A percentile compares a stretch with the other conserved stretches of the same genome.
phyloP scores from a whole-genome alignment of 1,140 invertebrate genomes.

The Drosophila simulans region DNA sequence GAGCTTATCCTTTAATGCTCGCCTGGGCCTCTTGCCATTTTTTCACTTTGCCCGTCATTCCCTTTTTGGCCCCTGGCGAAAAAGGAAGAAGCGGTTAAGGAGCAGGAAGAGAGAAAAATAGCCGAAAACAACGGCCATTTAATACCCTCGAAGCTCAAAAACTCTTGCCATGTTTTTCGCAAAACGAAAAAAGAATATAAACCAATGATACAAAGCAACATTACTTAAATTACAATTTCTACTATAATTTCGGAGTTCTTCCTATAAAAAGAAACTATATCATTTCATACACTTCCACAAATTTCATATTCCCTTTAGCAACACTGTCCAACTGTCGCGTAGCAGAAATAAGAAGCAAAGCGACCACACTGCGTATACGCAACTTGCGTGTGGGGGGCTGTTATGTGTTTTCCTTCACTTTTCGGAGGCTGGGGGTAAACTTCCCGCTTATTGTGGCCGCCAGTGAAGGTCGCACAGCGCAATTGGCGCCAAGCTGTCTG shows the following conservation, averaged over 20 bases:
- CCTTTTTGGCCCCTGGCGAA: constrained; percentile 32
- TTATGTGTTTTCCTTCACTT: background rate
- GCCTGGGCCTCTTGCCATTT: constrained; percentile 40
- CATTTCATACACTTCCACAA: background rate
- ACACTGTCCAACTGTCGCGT: background rate
- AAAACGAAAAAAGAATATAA: no score
- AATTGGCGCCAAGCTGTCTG: constrained; percentile 53
- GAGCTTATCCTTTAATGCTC: constrained; percentile 56
- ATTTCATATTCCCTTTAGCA: background rate
- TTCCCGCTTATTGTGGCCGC: constrained; percentile 23
- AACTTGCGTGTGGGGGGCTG: constrained; percentile 17
- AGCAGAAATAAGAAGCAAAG: background rate
- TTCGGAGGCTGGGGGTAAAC: constrained; percentile 15
- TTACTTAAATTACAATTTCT: no score
- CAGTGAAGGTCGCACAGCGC: constrained; percentile 39
- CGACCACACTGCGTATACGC: constrained; percentile 46
- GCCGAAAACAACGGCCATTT: background rate
- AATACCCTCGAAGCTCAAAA: background rate
- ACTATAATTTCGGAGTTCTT: background rate
- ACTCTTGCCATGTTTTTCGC: background rate
- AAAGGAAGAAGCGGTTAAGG: constrained; percentile 25
- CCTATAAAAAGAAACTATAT: no score
- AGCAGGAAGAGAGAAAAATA: background rate
- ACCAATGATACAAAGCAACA: no score
- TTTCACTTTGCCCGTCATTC: constrained; percentile 51